phyloP scores from a whole-genome alignment of 2,113 vertebrate genomes.

The Connochaetes taurinus region DNA sequence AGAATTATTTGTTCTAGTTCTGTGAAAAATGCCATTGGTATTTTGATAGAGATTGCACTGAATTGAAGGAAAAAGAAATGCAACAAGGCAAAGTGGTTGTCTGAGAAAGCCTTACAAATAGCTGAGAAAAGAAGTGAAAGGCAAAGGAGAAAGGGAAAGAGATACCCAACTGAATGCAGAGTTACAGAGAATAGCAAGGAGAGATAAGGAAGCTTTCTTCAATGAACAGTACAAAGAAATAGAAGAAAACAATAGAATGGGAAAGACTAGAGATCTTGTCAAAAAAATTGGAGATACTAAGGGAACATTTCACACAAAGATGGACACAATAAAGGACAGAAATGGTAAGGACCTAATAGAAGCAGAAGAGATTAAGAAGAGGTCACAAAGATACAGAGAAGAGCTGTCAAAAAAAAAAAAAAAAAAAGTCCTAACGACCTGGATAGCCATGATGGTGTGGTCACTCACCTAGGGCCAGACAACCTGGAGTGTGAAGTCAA shows the following conservation, averaged over 20 bases:
- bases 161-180: neutral
- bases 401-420: neutral
- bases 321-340: neutral
- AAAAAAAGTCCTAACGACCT: neutral
- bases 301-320: neutral
- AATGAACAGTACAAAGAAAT: neutral
- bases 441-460: neutral
- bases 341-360: neutral
- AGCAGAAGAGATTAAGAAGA: neutral
- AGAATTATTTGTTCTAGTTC: neutral
- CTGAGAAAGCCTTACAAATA: neutral
- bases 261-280: neutral
- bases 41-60: neutral
- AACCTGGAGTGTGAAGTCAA: neutral
- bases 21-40: neutral
- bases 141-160: neutral
- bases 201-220: neutral
- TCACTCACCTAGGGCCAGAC: neutral
- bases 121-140: neutral
- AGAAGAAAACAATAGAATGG: neutral
- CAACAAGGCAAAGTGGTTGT: neutral
- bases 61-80: neutral
- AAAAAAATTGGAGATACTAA: neutral
- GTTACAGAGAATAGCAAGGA: neutral
- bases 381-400: neutral